Evolutionary conservation across 1,140 invertebrate species (phyloP), one percentile per base, ranked within the genome.

Genomic region (Acromyrmex charruanus): DNA sequence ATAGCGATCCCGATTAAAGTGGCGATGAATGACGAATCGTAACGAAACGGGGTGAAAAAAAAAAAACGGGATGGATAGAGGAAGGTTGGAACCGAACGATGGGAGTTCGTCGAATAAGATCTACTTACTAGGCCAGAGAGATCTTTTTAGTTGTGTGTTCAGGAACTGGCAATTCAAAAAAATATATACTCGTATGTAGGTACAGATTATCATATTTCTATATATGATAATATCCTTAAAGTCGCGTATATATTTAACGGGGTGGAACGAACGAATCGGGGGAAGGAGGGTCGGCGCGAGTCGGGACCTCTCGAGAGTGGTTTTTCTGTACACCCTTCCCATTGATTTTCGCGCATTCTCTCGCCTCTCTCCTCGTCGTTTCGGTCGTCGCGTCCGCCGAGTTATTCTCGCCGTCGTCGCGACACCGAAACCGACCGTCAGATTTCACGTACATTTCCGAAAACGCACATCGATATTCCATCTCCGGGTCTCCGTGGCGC

Each of bases 1-100:
- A 89, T 89, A 90, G 77, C 55, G 59, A 69, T 89, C 72, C 89
- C 85, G 89, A 81, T 89, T 90, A 90, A 90, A 75, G 69, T 90
- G 75, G 68, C 81, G 89, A 90, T 71, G 86, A 90, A 65, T 81
- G 68, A 80, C 39, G 58, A 63, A 65, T 89, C 68, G 79, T 59
- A 58, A 87, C 61, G 61, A 65, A 58, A 39, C 18, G 25, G 39
- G 39, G 6, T 63, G 77, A 74, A 77, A 71, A 25, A 25, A 25
- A 25, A 25, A 25, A 51, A 84, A 71, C 31, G 39, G 39, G 39
- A 39, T 28, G 68, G 59, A 51, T 82, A 77, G 49, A 77, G 74
- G 59, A 35, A 58, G 49, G 35, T 63, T 7, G 18, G 12, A 77
- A 81, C 18, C 39, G 31, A 68, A 61, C 14, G 39, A 1, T 9